These are phyloP conservation scores for Callithrix jacchus DNA, from an alignment of 2,113 vertebrate species.

Conservation along the genomic window DNA sequence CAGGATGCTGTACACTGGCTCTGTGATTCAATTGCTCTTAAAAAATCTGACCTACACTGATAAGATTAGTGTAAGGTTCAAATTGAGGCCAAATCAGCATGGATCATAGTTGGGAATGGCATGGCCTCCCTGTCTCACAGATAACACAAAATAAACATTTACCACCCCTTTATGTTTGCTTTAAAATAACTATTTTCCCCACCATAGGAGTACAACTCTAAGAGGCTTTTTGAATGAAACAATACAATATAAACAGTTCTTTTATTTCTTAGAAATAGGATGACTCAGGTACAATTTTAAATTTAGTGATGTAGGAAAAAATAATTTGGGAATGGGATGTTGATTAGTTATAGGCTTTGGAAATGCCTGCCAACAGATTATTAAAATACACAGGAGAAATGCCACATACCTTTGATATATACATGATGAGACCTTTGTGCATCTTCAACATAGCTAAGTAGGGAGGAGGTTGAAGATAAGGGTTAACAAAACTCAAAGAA, in stretches of 20 bases:
- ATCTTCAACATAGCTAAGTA: not conserved
- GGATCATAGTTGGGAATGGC: not conserved
- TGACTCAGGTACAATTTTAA: not conserved
- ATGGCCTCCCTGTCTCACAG: not conserved
- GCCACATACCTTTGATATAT: not conserved
- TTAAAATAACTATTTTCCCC: slow-evolving; percentile 26
- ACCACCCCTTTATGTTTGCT: not conserved
- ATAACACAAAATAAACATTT: not conserved
- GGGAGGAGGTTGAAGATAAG: not conserved
- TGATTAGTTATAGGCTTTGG: slow-evolving; percentile 4
- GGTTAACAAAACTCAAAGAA: not conserved
- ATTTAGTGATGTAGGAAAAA: not conserved
- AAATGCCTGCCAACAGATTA: not conserved
- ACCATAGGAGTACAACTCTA: not conserved
- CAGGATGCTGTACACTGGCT: not conserved
- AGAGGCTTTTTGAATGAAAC: not conserved
- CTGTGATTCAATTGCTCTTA: slow-evolving; percentile 54
- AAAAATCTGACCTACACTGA: not conserved
- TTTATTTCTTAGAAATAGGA: slow-evolving; percentile 16
- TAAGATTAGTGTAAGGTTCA: slow-evolving; percentile 51
- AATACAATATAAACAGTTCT: not conserved
- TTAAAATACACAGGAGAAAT: not conserved
- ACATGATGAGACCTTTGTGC: not conserved
- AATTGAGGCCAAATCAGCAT: not conserved
- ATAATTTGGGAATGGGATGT: not conserved